These are phyloP conservation scores for Lasioglossum baleicum DNA, from an alignment of 1,140 invertebrate species.

Conservation along the genomic window DNA sequence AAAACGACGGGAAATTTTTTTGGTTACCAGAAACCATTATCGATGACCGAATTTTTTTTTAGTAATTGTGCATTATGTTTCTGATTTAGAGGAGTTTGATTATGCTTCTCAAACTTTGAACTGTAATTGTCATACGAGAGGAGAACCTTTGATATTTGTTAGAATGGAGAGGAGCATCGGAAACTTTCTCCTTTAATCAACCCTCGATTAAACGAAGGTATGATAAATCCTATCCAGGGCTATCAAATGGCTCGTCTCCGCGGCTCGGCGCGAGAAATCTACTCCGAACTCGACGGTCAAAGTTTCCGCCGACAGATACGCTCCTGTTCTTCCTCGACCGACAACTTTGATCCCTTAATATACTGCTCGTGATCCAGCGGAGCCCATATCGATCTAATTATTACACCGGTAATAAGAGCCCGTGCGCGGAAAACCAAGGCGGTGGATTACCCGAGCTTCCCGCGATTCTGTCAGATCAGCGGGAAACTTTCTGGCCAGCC, in stretches of 20 bases:
- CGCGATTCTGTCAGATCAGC: constrained; percentile 40
- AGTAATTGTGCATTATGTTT: too few species aligned
- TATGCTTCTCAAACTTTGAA: too few species aligned
- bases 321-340: neutral
- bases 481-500: constrained; percentile 45
- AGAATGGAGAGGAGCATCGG: too few species aligned
- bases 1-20: too few species aligned
- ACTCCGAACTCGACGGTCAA: neutral
- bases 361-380: neutral
- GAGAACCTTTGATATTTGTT: too few species aligned
- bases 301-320: constrained; percentile 6
- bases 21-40: too few species aligned
- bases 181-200: too few species aligned
- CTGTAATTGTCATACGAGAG: too few species aligned
- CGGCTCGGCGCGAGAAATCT: neutral
- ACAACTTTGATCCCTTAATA: constrained; percentile 5
- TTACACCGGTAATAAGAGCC: constrained; percentile 31
- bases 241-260: neutral
- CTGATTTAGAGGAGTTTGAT: too few species aligned
- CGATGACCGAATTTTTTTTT: too few species aligned
- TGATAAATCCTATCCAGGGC: neutral
- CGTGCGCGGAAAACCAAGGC: constrained; percentile 19
- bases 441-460: constrained; percentile 1
- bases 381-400: constrained; percentile 39
- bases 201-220: neutral